Evolutionary conservation across 2,113 vertebrate genomes (phyloP), one percentile per base, ranked within the genome.

Genomic region (Ammodytes marinus): DNA sequence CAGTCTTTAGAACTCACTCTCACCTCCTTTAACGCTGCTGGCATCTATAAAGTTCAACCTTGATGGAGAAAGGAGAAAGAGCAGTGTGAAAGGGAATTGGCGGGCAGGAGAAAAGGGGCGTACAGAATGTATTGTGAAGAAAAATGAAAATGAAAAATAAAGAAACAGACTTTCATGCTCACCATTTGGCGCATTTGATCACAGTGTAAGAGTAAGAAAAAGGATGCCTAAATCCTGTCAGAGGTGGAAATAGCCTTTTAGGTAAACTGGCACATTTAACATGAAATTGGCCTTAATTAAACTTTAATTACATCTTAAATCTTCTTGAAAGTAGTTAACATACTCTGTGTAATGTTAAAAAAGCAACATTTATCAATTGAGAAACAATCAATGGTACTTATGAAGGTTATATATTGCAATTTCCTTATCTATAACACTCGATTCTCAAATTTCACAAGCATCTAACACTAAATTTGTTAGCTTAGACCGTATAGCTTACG

Each of bases 31-130:
- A 84, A 93, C 86, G 81, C 86, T 74, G 66, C 74, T 80, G 90
- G 59, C 92, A 86, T 90, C 93, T 90, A 92, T 95, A 95, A 95
- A 94, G 92, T 93, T 95, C 91, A 94, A 94, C 94, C 93, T 95
- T 95, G 94, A 93, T 83, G 60, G 82, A 86, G 85, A 73, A 54
- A 70, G 73, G 83, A 83, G 73, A 86, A 67, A 77, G 68, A 74
- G 66, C 53, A 37, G 69, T 69, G 37, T 53, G 54, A 75, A 75
- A 70, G 66, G n/a, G 55, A 85, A 55, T 37, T 75, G 85, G 61
- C 19, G 6, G 54, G 19, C 19, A 73, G 64, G 19, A 66, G 27
- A 74, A 74, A 65, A 49, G 54, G 35, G 49, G 67, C 42, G 63
- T 60, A 43, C 43, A 71, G 46, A 71, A 59, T 55, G 77, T 75